Percentiles rank a stretch among this genome's conserved stretches.
Conservation (phyloP, 2,888 invertebrate species). For the Nasonovia ribisnigri region DNA sequence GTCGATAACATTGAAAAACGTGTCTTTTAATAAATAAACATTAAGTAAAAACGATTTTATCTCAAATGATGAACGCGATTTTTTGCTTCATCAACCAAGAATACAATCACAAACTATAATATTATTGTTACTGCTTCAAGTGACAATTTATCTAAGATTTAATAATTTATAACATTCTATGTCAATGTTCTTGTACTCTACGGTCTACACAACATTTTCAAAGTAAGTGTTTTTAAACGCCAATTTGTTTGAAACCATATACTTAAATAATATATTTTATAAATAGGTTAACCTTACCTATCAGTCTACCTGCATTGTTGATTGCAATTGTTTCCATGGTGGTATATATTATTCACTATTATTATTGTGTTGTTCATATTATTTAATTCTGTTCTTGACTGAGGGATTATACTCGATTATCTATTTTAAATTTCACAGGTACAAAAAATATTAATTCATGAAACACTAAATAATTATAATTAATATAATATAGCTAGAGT, state of each 20-base stretch:
- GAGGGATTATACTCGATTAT: neutral
- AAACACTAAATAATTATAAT: neutral
- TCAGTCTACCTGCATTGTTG: neutral
- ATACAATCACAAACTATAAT: neutral
- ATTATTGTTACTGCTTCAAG: neutral
- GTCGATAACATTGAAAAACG: too few relatives aligned
- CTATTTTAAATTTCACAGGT: neutral
- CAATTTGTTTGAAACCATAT: neutral
- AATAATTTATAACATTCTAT: neutral
- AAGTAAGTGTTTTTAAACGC: neutral
- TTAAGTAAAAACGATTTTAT: too few relatives aligned
- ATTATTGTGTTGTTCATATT: neutral
- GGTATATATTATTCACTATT: neutral
- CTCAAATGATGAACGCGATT: neutral
- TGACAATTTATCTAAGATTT: neutral
- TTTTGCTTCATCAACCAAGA: neutral
- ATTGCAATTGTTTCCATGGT: neutral
- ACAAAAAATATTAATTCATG: neutral
- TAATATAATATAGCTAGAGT: too few relatives aligned
- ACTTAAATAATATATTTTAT: too few relatives aligned
- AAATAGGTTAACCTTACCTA: too few relatives aligned
- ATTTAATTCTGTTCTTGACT: neutral
- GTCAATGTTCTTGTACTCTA: neutral
- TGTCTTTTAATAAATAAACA: too few relatives aligned
- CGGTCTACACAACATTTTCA: neutral